Percentiles rank a stretch among this genome's conserved stretches.
phyloP scores from a whole-genome alignment of 2,113 vertebrate species.

The Fulmarus glacialis region DNA sequence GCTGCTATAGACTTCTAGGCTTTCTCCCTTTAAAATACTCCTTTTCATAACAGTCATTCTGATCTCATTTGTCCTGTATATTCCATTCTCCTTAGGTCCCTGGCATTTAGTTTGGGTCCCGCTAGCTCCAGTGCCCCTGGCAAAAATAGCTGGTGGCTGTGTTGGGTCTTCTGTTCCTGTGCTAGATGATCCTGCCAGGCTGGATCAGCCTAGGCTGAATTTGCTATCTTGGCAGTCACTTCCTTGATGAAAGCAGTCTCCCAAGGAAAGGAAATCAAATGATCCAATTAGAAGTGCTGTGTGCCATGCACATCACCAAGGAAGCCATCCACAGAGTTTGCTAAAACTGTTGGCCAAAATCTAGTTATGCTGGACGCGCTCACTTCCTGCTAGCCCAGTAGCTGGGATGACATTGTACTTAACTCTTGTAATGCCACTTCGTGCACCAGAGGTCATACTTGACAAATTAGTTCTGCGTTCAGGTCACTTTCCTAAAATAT shows the following conservation, averaged over 20 bases:
- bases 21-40: not conserved
- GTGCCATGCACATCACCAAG: accelerated
- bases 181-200: not conserved
- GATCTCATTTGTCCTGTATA: not conserved
- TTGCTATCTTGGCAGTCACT: not conserved
- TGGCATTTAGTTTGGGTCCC: not conserved
- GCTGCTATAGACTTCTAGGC: not conserved
- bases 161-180: not conserved
- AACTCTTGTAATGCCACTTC: not conserved
- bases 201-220: not conserved
- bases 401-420: not conserved
- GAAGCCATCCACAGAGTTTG: not conserved
- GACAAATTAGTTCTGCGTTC: accelerated
- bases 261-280: not conserved
- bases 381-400: not conserved
- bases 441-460: not conserved
- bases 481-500: accelerated
- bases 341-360: not conserved
- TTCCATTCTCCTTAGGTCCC: not conserved
- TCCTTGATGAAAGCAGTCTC: not conserved
- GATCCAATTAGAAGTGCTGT: not conserved
- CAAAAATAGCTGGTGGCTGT: not conserved
- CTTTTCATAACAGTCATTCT: not conserved
- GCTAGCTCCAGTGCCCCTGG: not conserved
- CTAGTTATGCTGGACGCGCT: accelerated